These are phyloP conservation scores for Zapornia atra DNA, from an alignment of 2,113 vertebrate genomes.

Conservation along the genomic window DNA sequence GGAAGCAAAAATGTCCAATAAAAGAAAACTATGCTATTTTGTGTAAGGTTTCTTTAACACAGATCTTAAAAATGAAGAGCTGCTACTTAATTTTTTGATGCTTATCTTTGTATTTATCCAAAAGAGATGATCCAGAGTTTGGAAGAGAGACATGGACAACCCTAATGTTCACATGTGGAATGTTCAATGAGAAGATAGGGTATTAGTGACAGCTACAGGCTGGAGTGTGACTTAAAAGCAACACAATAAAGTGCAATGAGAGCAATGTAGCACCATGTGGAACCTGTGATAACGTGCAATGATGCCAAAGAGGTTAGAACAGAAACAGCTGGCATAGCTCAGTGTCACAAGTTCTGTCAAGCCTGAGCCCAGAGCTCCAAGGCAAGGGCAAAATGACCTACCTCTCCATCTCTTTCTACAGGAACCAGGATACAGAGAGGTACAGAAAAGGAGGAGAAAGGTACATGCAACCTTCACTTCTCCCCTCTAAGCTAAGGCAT, in stretches of 20 bases:
- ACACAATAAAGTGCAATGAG: not conserved
- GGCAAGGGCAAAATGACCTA: not conserved
- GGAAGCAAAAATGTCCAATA: not conserved
- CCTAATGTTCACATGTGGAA: not conserved
- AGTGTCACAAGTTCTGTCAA: not conserved
- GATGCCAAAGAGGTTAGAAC: not conserved
- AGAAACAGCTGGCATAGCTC: too few relatives aligned
- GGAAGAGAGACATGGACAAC: not conserved
- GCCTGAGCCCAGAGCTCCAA: not conserved
- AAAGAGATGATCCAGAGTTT: not conserved
- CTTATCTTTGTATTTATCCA: not conserved
- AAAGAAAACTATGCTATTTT: not conserved
- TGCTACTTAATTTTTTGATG: not conserved
- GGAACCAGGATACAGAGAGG: not conserved
- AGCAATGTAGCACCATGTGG: fast-evolving
- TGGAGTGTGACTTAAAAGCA: not conserved
- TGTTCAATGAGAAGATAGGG: not conserved
- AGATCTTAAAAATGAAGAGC: not conserved
- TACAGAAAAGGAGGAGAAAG: not conserved
- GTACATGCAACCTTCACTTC: not conserved
- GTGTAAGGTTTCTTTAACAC: not conserved
- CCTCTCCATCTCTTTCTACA: not conserved
- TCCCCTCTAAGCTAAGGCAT: not conserved
- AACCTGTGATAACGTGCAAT: fast-evolving
- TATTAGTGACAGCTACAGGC: not conserved